These are phyloP conservation scores for Menidia menidia DNA, from an alignment of 2,797 vertebrate genomes.

Conservation along the genomic window DNA sequence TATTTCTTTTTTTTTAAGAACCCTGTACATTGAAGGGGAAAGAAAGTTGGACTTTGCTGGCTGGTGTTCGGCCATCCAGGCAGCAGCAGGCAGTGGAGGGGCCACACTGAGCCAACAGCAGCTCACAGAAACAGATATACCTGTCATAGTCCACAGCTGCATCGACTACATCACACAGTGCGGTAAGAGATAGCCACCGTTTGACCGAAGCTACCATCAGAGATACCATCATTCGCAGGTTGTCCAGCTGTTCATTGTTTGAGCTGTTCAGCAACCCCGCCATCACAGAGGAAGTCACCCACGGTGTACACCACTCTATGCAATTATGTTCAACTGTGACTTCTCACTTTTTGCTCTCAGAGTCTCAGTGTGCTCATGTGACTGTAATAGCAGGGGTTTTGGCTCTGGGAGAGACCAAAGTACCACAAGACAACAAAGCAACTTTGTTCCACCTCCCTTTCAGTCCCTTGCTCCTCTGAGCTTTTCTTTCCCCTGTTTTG, in stretches of 20 bases:
- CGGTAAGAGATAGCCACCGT: constrained; percentile 74
- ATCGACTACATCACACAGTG: constrained; percentile 93
- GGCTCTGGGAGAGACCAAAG: constrained; percentile 28
- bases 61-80: constrained; percentile 90
- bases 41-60: constrained; percentile 90
- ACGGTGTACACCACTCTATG: background rate
- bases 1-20: constrained; percentile 77
- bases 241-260: background rate
- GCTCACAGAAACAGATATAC: constrained; percentile 91
- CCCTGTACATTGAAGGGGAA: constrained; percentile 92
- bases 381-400: constrained; percentile 46
- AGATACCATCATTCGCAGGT: background rate
- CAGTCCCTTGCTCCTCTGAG: constrained; percentile 9
- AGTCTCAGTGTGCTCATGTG: constrained; percentile 39
- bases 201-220: background rate
- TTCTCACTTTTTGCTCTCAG: constrained; percentile 4
- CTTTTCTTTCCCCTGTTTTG: constrained; percentile 20
- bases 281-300: background rate
- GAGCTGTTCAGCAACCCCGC: background rate
- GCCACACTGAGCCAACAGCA: constrained; percentile 92
- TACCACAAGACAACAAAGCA: constrained; percentile 50
- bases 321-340: background rate
- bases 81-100: constrained; percentile 88
- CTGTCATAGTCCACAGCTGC: constrained; percentile 91
- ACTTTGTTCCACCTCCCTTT: constrained; percentile 46